phyloP scores from a whole-genome alignment of 1,140 invertebrate species.

The Drosophila melanica region DNA sequence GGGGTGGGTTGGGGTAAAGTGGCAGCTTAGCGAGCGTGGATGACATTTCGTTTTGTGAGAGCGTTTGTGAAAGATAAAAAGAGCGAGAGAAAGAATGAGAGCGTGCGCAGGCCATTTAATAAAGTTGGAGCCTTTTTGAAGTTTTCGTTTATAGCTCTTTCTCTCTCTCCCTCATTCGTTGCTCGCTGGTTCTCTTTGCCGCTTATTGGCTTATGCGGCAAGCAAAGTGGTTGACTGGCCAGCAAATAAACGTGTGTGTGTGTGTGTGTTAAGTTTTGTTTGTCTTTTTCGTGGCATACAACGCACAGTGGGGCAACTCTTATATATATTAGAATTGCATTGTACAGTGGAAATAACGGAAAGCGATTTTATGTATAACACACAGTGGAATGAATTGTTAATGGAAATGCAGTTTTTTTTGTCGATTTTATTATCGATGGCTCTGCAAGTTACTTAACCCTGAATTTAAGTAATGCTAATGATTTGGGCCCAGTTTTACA shows the following conservation, averaged over 20 bases:
- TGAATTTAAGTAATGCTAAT: slow-evolving; percentile 10
- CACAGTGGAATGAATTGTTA: not conserved
- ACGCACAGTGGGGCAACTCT: slow-evolving; percentile 54
- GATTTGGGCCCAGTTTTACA: slow-evolving; percentile 20
- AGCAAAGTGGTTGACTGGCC: slow-evolving; percentile 70
- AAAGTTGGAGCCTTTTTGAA: slow-evolving; percentile 62
- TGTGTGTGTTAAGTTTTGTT: slow-evolving; percentile 32
- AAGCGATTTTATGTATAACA: too few relatives aligned
- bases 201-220: slow-evolving; percentile 73
- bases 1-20: slow-evolving; percentile 30
- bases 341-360: too few relatives aligned
- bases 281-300: slow-evolving; percentile 68
- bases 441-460: slow-evolving; percentile 15
- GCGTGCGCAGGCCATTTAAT: slow-evolving; percentile 52
- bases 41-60: slow-evolving; percentile 26
- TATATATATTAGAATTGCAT: too few relatives aligned
- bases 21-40: slow-evolving; percentile 42
- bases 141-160: slow-evolving; percentile 26
- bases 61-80: slow-evolving; percentile 9
- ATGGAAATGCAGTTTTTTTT: not conserved
- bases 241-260: slow-evolving; percentile 17
- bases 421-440: not conserved
- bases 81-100: slow-evolving; percentile 26
- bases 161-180: slow-evolving; percentile 19
- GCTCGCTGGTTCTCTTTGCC: slow-evolving; percentile 36